Conservation (phyloP, 2,797 vertebrate genomes). For the Parotocinclus haroldoi region DNA sequence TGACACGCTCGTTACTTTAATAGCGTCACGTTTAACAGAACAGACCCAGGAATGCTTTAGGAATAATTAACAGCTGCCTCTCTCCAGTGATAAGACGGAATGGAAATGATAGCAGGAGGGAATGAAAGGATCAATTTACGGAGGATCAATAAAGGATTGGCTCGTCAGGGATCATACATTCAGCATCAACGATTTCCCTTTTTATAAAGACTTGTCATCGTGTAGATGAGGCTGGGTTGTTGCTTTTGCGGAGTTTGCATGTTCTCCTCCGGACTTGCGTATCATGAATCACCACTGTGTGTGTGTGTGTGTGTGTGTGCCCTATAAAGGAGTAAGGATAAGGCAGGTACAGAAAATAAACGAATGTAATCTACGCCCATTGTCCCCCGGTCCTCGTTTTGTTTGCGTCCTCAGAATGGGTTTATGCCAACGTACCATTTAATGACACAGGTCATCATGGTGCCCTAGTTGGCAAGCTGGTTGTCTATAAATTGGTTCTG, state of each 20-base stretch:
- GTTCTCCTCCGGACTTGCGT: too few species aligned
- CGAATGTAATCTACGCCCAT: too few species aligned
- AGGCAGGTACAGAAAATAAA: too few species aligned
- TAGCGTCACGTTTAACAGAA: slow-evolving; percentile 60
- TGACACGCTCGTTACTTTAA: slow-evolving; percentile 58
- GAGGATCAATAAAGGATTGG: slow-evolving; percentile 4
- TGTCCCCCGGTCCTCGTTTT: neutral
- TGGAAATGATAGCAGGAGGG: slow-evolving; percentile 21
- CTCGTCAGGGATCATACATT: slow-evolving; percentile 28
- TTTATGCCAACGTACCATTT: slow-evolving; percentile 12
- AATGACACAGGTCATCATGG: slow-evolving; percentile 24
- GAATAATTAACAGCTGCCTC: slow-evolving; percentile 64
- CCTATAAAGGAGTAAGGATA: too few species aligned
- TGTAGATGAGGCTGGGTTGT: too few species aligned
- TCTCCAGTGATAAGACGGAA: slow-evolving; percentile 37
- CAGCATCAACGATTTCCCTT: too few species aligned
- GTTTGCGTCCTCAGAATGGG: neutral
- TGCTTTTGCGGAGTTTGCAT: too few species aligned
- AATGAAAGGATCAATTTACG: slow-evolving; percentile 7
- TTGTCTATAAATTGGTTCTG: slow-evolving; percentile 41
- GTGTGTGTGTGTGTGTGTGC: too few species aligned
- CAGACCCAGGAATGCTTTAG: slow-evolving; percentile 38
- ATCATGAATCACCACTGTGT: too few species aligned
- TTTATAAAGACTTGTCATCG: too few species aligned
- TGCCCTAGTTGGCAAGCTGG: slow-evolving; percentile 27